These are phyloP conservation scores for Drosophila jambulina DNA, from an alignment of 1,140 invertebrate genomes.

Conservation along the genomic window DNA sequence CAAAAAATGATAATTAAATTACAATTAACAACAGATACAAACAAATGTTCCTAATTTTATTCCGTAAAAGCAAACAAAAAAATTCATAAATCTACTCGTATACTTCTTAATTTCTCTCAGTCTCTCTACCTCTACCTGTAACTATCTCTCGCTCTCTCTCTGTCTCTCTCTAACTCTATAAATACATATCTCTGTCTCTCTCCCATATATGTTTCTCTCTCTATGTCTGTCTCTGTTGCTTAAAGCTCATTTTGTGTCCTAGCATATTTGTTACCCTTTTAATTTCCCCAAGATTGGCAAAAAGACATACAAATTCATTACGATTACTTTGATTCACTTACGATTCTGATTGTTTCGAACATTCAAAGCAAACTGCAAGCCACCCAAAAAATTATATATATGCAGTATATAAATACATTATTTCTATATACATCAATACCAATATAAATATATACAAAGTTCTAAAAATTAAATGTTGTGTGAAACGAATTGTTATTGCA, in stretches of 20 bases:
- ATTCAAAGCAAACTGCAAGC: constrained; percentile 65
- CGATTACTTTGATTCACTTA: constrained; percentile 43
- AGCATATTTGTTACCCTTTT: constrained; percentile 53
- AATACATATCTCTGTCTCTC: constrained; percentile 35
- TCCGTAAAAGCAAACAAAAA: constrained; percentile 48
- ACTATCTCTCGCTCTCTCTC: constrained; percentile 51
- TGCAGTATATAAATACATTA: constrained; percentile 49
- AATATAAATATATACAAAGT: constrained; percentile 52
- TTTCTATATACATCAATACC: constrained; percentile 53
- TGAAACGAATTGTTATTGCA: constrained; percentile 70
- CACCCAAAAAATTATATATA: constrained; percentile 31
- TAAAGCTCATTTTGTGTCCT: constrained; percentile 69
- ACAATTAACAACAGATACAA: constrained; percentile 49
- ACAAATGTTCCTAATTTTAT: constrained; percentile 40
- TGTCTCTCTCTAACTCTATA: constrained; percentile 37
- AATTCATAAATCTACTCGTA: constrained; percentile 70
- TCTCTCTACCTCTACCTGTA: constrained; percentile 51
- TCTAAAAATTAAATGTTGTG: constrained; percentile 75
- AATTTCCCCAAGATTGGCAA: constrained; percentile 49
- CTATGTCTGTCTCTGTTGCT: constrained; percentile 57
- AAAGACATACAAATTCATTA: constrained; percentile 50
- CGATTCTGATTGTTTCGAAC: constrained; percentile 37
- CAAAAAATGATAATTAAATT: constrained; percentile 42
- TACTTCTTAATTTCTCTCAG: constrained; percentile 69
- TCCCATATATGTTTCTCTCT: constrained; percentile 46